These are phyloP conservation scores for Beroe forskalii DNA, from an alignment of 37 sponge, comb jelly and placozoan species.

Conservation along the genomic window DNA sequence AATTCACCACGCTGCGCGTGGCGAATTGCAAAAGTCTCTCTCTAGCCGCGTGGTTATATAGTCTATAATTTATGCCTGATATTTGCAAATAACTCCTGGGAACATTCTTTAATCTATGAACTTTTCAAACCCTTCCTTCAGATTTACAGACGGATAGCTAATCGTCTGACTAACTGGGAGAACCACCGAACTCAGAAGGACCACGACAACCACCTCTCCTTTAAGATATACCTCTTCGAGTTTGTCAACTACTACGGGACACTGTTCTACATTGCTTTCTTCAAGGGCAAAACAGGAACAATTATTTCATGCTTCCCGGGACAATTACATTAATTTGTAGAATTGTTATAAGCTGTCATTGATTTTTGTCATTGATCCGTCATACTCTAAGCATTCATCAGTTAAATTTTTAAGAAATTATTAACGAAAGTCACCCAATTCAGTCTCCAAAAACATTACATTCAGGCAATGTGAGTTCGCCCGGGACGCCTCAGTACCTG, in stretches of 20 bases:
- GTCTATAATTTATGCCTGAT: neutral
- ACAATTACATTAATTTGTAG: too few relatives aligned
- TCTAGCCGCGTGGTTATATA: too few relatives aligned
- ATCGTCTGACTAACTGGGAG: constrained; percentile 24
- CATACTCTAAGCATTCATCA: neutral
- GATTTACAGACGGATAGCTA: constrained; percentile 42
- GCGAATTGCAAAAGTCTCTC: too few relatives aligned
- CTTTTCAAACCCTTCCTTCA: constrained; percentile 8
- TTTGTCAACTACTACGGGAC: constrained; percentile 63
- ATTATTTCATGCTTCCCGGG: too few relatives aligned
- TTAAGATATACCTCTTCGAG: constrained; percentile 57
- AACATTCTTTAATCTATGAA: neutral
- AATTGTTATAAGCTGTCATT: too few relatives aligned
- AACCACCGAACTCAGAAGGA: constrained; percentile 58
- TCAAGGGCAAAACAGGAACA: constrained; percentile 66
- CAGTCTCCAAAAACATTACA: too few relatives aligned
- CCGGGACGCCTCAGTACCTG: constrained; percentile 6
- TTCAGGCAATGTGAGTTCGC: neutral
- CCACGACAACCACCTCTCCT: constrained; percentile 48
- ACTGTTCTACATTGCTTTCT: constrained; percentile 58
- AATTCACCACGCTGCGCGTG: too few relatives aligned
- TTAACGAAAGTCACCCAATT: too few relatives aligned
- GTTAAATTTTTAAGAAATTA: too few relatives aligned
- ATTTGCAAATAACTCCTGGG: neutral
- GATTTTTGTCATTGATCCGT: neutral